phyloP scores from a whole-genome alignment of 2,113 vertebrate genomes.

The Vireo altiloquus region DNA sequence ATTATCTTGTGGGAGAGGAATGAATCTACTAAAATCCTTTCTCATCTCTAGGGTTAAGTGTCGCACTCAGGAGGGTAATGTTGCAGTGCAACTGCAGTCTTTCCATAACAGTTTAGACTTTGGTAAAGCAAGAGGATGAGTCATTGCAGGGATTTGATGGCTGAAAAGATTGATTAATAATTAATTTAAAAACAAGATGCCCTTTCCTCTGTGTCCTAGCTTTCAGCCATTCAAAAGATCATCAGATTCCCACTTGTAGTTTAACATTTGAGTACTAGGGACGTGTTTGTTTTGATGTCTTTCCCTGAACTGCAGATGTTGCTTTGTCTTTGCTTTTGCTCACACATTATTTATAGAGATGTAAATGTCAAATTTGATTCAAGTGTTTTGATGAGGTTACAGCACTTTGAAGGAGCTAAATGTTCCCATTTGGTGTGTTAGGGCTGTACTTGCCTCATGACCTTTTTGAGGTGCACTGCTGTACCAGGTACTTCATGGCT shows the following conservation, averaged over 20 bases:
- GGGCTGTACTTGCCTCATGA: neutral
- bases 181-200: constrained; percentile 44
- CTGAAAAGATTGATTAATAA: constrained; percentile 52
- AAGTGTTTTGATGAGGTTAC: neutral
- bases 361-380: neutral
- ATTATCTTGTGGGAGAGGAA: neutral
- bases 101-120: constrained; percentile 43
- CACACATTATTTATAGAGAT: neutral
- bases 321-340: neutral
- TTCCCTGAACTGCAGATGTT: constrained; percentile 15
- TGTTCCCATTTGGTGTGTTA: neutral
- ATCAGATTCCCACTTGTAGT: constrained; percentile 1
- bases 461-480: neutral
- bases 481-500: neutral
- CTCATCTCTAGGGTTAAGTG: neutral
- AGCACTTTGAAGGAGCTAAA: neutral
- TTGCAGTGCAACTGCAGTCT: neutral
- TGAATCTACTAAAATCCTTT: neutral
- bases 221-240: constrained; percentile 17
- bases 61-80: neutral
- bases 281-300: neutral
- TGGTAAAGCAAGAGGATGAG: constrained; percentile 37
- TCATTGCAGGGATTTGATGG: constrained; percentile 41
- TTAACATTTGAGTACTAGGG: neutral
- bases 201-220: neutral